phyloP scores from a whole-genome alignment of 2,888 invertebrate genomes.

The Orthonevra nobilis region DNA sequence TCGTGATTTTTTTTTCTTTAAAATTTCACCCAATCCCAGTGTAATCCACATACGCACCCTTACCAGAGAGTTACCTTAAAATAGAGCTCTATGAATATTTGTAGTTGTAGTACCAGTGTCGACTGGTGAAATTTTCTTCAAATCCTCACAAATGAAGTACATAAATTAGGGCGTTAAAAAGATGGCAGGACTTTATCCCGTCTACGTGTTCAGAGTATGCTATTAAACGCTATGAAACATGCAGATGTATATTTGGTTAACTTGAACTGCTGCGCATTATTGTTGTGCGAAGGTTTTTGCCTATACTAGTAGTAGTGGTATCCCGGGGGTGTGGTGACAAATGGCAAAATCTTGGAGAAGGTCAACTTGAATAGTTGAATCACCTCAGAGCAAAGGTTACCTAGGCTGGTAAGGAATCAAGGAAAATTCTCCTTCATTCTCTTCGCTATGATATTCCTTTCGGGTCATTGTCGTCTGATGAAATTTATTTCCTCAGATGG shows the following conservation, averaged over 20 bases:
- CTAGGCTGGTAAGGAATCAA: conserved; percentile 25
- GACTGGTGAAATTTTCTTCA: conserved; percentile 63
- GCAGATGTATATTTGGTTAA: conserved; percentile 63
- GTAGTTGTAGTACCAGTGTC: too few species aligned
- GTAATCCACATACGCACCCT: conserved; percentile 30
- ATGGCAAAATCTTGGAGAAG: conserved; percentile 60
- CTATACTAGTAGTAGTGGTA: conserved; percentile 26
- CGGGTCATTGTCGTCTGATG: conserved; percentile 30
- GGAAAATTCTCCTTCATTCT: background rate
- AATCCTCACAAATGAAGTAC: conserved; percentile 69
- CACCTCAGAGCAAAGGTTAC: conserved; percentile 54
- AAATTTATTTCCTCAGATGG: conserved; percentile 56
- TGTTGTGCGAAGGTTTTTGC: conserved; percentile 42
- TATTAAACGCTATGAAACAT: conserved; percentile 61
- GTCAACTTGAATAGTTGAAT: conserved; percentile 61
- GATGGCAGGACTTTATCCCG: conserved; percentile 65
- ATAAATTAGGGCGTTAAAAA: conserved; percentile 66
- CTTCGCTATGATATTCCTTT: background rate
- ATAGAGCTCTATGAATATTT: conserved; percentile 8
- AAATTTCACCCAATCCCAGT: conserved; percentile 23
- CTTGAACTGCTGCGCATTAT: conserved; percentile 43
- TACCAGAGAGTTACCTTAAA: conserved; percentile 1
- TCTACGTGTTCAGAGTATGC: conserved; percentile 63
- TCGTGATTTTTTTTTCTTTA: conserved; percentile 35
- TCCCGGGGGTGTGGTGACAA: conserved; percentile 47